Base-by-base conservation (phyloP, 2,888 invertebrate genomes). In the Phyllotreta cruciferae region DNA sequence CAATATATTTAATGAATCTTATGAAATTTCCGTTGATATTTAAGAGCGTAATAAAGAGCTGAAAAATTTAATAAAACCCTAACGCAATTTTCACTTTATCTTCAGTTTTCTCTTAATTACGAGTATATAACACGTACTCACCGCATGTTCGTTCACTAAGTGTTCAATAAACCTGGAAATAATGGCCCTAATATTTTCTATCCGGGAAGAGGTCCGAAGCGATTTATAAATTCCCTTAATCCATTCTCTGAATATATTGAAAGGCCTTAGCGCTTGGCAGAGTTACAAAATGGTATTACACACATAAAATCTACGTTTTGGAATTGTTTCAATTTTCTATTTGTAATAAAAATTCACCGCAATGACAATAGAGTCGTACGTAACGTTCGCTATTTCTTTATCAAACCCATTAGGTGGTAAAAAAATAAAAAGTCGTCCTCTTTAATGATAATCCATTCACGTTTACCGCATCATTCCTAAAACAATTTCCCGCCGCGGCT, bases 161-260 rank as follows among this genome's bases (percentile, higher is more conserved):
- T 60, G 53, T 60, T 60, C 60, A 53, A 53, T 60, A 44, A 60
- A 60, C 44, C 52, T 38, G 44, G 44, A 53, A 60, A 53, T 60
- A 52, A 53, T 53, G 52, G 52, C 44, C 4, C 44, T 60, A 53
- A 60, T 60, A 60, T 60, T 53, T 53, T 53, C 11, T 35, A 11
- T 44, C 52, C 60, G 11, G 60, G 37, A 52, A 60, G 44, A 52
- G 14, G 53, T 10, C 60, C 52, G 38, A 60, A 53, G 37, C 53
- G 44, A 57, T 53, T 60, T 60, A 52, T 60, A 60, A 60, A 60
- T 60, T 52, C 38, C 37, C 60, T 53, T 53, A 60, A 60, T 60
- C 60, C 60, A 60, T 53, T 53, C 45, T 36, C 37, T 52, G 53
- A 52, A 60, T 60, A 60, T 44, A 60, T 60, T 49, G 57, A 57